Evolutionary conservation across 1,140 invertebrate genomes (phyloP), one percentile per base, ranked within the genome.

Genomic region (Lutraria rhynchaena): DNA sequence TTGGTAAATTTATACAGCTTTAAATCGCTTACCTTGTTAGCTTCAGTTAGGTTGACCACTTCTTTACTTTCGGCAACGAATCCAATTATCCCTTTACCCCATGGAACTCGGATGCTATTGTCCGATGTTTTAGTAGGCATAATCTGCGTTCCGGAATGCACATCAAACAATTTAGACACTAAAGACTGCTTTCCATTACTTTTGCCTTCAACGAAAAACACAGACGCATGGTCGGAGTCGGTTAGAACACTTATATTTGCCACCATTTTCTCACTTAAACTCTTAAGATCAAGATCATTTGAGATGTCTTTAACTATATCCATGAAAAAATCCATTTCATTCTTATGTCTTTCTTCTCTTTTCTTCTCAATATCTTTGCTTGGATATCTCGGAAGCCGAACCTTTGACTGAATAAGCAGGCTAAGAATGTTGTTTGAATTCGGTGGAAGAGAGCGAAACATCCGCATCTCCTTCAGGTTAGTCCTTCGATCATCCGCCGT

Each of bases 221-320:
- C 92, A 0, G 97, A 98, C 27, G 97, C 97, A 31, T 97, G 93
- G 93, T 99, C 98, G 0, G 97, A 97, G 87, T 97, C 96, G 70
- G 98, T 93, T 9, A 99, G 93, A 63, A 97, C 96, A 85, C 96
- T 96, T 19, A 99, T 97, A 91, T 99, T 99, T 91, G 98, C 97
- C n/a, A 98, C 94, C 88, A 99, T 99, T 93, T 99, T 99, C 93
- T 98, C 96, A 90, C 97, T 98, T 81, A 99, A 92, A 9, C 96
- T 97, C 78, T 96, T 94, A 13, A 98, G 95, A 87, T 99, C 97
- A 86, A 99, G 93, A 90, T 99, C 98, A 92, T 98, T 98, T 93
- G 97, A 98, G 86, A 99, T 98, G 91, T 98, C 97, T 93, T 98
- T 98, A 89, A 98, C 97, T 94, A 99, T 93, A 93, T 98, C 97